Conservation (phyloP, 2,888 invertebrate genomes). For the Tenthredo amoena region DNA sequence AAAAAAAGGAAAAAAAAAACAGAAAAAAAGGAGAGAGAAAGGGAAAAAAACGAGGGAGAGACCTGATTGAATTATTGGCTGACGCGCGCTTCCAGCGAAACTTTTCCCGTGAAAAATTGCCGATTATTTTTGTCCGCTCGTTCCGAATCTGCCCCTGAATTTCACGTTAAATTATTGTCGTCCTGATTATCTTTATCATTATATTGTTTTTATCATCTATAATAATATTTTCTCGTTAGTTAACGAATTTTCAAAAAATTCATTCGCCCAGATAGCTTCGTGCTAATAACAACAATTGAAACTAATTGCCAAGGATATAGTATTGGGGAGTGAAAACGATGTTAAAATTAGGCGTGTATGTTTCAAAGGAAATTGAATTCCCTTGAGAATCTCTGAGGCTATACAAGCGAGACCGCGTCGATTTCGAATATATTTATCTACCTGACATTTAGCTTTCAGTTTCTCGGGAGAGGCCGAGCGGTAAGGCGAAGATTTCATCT, state of each 20-base stretch:
- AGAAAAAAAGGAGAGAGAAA: not conserved
- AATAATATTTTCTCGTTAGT: not conserved
- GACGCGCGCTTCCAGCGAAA: slow-evolving; percentile 59
- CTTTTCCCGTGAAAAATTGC: slow-evolving; percentile 59
- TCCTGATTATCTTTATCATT: slow-evolving; percentile 22
- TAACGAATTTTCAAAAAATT: not conserved
- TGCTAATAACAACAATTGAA: not conserved
- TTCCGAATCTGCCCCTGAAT: slow-evolving; percentile 31
- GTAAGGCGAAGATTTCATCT: slow-evolving; percentile 70
- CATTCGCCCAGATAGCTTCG: not conserved
- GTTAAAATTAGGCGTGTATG: not conserved
- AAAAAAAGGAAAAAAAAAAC: slow-evolving; percentile 53
- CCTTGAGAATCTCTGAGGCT: slow-evolving; percentile 40
- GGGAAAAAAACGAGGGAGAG: slow-evolving; percentile 54
- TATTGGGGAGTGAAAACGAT: not conserved
- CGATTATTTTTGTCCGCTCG: slow-evolving; percentile 57
- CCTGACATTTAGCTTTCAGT: slow-evolving; percentile 71
- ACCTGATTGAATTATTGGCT: slow-evolving; percentile 64
- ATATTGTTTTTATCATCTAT: not conserved
- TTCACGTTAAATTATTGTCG: slow-evolving; percentile 18
- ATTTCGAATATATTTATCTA: slow-evolving; percentile 63
- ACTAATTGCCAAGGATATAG: not conserved
- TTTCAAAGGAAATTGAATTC: slow-evolving; percentile 3
- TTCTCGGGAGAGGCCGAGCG: slow-evolving; percentile 58
- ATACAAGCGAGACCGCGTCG: slow-evolving; percentile 25